These are phyloP conservation scores for Jaculus jaculus DNA, from an alignment of 2,113 vertebrate genomes.

Conservation along the genomic window DNA sequence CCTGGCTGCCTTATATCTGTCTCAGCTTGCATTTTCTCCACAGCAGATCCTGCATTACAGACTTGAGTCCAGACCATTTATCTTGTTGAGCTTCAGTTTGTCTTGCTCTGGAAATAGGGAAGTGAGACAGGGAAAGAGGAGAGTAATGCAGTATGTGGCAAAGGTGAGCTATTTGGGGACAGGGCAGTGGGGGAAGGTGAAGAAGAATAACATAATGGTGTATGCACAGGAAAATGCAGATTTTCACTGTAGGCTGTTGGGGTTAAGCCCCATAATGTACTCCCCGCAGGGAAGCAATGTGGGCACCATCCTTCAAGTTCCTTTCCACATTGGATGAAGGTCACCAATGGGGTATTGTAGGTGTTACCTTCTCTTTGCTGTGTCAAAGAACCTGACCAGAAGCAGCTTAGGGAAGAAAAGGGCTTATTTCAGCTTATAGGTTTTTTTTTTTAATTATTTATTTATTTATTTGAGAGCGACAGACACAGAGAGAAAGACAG, in stretches of 20 bases:
- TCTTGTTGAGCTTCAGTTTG: neutral
- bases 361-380: no score
- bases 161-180: fast-evolving
- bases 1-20: neutral
- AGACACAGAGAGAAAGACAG: no score
- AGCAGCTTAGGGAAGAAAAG: no score
- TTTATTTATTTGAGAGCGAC: no score
- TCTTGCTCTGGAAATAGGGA: neutral
- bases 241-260: neutral
- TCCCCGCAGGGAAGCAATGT: neutral
- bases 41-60: neutral
- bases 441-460: no score
- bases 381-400: no score
- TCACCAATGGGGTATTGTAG: neutral
- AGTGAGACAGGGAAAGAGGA: neutral
- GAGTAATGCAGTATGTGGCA: neutral
- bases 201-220: neutral
- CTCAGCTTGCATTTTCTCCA: neutral
- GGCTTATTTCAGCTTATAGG: no score
- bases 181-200: neutral
- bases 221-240: neutral
- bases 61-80: neutral
- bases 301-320: no score
- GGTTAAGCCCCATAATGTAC: neutral
- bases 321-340: neutral